These are phyloP conservation scores for Percina caprodes DNA, from an alignment of 2,113 vertebrate genomes.

Conservation along the genomic window DNA sequence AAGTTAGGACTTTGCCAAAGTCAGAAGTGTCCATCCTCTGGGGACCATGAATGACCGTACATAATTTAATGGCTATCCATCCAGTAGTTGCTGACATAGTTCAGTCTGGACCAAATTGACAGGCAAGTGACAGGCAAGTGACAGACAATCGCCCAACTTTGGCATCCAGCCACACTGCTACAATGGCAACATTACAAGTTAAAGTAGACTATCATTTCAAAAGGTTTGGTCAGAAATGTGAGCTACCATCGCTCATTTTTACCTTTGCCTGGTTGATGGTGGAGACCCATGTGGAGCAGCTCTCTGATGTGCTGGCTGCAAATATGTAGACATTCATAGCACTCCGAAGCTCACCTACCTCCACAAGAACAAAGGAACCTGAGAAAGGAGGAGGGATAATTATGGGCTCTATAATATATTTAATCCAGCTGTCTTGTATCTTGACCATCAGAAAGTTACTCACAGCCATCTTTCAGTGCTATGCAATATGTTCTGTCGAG, in stretches of 20 bases:
- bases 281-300: constrained; percentile 78
- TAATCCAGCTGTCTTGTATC: not conserved
- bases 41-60: not conserved
- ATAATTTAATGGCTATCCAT: not conserved
- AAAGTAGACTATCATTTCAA: not conserved
- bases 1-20: not conserved
- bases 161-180: not conserved
- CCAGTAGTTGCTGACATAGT: not conserved
- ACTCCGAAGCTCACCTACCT: constrained; percentile 81
- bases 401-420: not conserved
- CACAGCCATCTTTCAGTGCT: constrained; percentile 85
- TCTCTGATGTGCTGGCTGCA: constrained; percentile 70
- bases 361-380: constrained; percentile 84
- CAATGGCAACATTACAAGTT: not conserved
- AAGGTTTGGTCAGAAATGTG: not conserved
- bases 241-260: not conserved
- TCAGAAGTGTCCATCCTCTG: not conserved
- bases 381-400: constrained; percentile 18
- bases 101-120: constrained; percentile 2
- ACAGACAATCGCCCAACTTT: not conserved
- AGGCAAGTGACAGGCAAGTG: too few relatives aligned
- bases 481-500: constrained; percentile 84
- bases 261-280: constrained; percentile 80
- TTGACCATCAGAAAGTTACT: constrained; percentile 48
- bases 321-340: constrained; percentile 79